Base-by-base conservation (phyloP, 2,888 invertebrate genomes). In the Parnassius glacialis region DNA sequence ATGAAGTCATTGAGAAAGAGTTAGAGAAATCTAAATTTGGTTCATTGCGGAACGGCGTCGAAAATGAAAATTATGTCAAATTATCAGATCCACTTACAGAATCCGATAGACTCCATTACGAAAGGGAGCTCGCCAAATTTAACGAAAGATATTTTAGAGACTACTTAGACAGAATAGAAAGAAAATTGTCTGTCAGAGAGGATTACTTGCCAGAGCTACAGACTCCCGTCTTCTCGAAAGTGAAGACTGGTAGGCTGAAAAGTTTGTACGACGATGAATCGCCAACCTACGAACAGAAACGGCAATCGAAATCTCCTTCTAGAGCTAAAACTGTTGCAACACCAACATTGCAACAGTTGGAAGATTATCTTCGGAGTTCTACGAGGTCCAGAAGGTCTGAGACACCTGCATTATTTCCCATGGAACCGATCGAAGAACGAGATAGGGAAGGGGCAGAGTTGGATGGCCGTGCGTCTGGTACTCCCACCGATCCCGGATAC, bases 401-500 rank as follows among this genome's bases (percentile, higher is more conserved):
- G 52, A 89, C 85, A 10, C 91, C 91, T 0, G 90, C 85, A 0
- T 43, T 90, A 66, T 91, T 92, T 70, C 90, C 93, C 53, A 93
- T 93, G 82, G 89, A 93, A 56, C 93, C 93, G 0, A 88, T 88
- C n/a, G 85, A 82, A 59, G 90, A 92, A 69, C 83, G 81, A 48
- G 85, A 77, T 11, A 76, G 78, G 52, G 83, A 90, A 47, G 77
- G 75, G 1, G 71, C 80, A 1, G 87, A 86, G 43, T 72, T 76
- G 5, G 87, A 86, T 2, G 91, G 88, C 0, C 79, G 92, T 56
- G 92, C 93, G 1, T 93, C 93, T 0, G 94, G 94, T n/a, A 93
- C 94, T 0, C 95, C 95, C 0, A 94, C 93, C 0, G 95, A 95
- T 79, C 95, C 95, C 0, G 95, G 95, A 3, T 95, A 93, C 71